A percentile compares a stretch with the other conserved stretches of the same genome.
These are phyloP conservation scores for Oscarella lobularis DNA, from an alignment of 37 sponge, comb jelly and placozoan genomes.

Conservation along the genomic window DNA sequence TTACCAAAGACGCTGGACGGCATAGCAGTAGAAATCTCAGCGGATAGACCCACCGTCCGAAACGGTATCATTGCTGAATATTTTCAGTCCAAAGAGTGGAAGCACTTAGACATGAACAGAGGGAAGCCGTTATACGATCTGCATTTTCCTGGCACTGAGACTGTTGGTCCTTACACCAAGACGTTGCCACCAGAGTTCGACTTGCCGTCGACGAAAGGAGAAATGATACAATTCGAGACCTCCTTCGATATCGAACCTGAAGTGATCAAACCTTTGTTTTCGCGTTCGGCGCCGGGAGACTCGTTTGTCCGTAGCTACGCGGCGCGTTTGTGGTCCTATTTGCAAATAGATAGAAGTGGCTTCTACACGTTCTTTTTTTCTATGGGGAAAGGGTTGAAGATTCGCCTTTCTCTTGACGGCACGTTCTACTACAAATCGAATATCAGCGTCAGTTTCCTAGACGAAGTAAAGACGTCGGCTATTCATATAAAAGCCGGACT, in stretches of 20 bases:
- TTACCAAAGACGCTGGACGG: background rate
- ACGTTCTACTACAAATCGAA: too few relatives aligned
- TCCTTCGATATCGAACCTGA: too few relatives aligned
- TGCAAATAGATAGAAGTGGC: background rate
- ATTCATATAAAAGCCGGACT: background rate
- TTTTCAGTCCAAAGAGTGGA: conserved; percentile 4
- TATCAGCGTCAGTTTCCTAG: too few relatives aligned
- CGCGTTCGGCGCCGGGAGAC: background rate
- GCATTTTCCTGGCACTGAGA: too few relatives aligned
- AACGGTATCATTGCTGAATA: conserved; percentile 3
- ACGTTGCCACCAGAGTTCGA: background rate
- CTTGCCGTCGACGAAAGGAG: background rate
- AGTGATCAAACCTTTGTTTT: too few relatives aligned
- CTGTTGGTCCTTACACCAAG: too few relatives aligned
- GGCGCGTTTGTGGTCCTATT: background rate
- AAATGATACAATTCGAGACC: background rate
- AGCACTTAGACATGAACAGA: too few relatives aligned
- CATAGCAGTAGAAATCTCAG: background rate
- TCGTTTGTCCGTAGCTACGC: background rate
- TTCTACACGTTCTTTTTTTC: conserved; percentile 1
- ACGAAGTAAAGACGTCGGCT: background rate
- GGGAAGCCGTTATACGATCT: too few relatives aligned
- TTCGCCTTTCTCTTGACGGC: too few relatives aligned
- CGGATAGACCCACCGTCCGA: background rate
- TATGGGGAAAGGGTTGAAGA: too few relatives aligned